Percentiles rank a stretch among this genome's conserved stretches.
These are phyloP conservation scores for Erythrocercus mccallii DNA, from an alignment of 2,113 vertebrate species.

Conservation along the genomic window DNA sequence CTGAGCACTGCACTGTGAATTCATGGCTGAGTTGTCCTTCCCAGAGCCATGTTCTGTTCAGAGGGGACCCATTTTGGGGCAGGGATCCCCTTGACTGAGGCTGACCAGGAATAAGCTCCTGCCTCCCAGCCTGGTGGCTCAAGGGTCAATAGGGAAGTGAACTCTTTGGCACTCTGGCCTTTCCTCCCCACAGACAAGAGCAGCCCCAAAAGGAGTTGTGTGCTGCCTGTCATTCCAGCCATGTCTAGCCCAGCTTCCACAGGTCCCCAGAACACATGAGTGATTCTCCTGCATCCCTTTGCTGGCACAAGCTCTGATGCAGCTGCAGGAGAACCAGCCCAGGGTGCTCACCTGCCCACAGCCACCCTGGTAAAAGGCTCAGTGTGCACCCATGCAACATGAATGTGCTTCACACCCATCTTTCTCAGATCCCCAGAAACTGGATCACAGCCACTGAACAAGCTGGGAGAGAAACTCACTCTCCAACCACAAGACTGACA, in stretches of 20 bases:
- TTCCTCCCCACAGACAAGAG: not conserved
- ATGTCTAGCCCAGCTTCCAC: not conserved
- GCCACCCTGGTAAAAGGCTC: not conserved
- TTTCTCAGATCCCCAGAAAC: not conserved
- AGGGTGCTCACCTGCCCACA: not conserved
- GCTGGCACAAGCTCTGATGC: not conserved
- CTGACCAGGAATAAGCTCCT: not conserved
- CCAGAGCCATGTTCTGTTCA: not conserved
- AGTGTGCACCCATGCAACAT: not conserved
- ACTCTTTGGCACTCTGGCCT: not conserved
- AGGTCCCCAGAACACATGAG: not conserved
- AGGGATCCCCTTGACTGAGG: not conserved
- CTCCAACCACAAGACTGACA: not conserved
- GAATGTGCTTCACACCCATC: accelerated
- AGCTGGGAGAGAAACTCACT: not conserved
- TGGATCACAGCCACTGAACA: not conserved
- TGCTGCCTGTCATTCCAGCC: not conserved
- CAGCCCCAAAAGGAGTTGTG: not conserved
- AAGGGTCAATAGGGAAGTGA: not conserved
- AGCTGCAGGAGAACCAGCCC: not conserved
- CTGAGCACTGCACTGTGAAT: not conserved
- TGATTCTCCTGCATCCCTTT: not conserved
- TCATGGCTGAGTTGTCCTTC: not conserved
- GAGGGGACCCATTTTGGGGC: not conserved
- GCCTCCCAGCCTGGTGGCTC: not conserved